Base-by-base conservation (phyloP, 2,797 vertebrate genomes). In the Hirundo rustica region DNA sequence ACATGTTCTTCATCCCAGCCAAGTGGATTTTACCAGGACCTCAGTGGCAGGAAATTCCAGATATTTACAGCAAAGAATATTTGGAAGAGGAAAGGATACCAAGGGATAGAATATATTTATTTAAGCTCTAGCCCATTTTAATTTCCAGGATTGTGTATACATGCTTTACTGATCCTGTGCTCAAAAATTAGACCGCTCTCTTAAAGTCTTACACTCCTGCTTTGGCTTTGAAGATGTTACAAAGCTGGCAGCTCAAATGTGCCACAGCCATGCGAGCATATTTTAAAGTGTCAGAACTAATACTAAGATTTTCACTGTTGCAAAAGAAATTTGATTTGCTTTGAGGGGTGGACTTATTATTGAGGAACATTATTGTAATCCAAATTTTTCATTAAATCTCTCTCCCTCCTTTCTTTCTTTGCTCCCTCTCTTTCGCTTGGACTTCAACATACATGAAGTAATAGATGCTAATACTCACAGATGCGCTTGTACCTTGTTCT, bases 231-330 rank as follows among this genome's bases (percentile, higher is more conserved):
- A 94, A 85, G 48, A 30, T 55, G 22, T 48, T 93, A 73, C 55
- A 72, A 76, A 88, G 16, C 60, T 95, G 83, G 83, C 66, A 96
- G 47, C 30, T 81, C 38, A 10, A 32, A 81, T 34, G 18, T 89
- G 70, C 80, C 77, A 78, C 25, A 62, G 47, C 47, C 60, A 92
- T n/a, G 21, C 0, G 0, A 30, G 30, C 27, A 58, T 66, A 70
- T 91, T 95, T 92, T 90, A 62, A 93, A 85, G 55, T 64, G 71
- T 91, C 58, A 86, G 34, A 91, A 81, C 25, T 93, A 72, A 92
- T 84, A 58, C 17, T 65, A 79, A 85, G 54, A 6, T 60, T 81
- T 86, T 66, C 77, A 70, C 20, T 70, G 44, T 9, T 82, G 71
- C 65, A 90, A 93, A 92, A 90, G 14, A 84, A 95, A 82, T 45